Evolutionary conservation across 2,113 vertebrate genomes (phyloP).

Genomic region (Casuarius casuarius): DNA sequence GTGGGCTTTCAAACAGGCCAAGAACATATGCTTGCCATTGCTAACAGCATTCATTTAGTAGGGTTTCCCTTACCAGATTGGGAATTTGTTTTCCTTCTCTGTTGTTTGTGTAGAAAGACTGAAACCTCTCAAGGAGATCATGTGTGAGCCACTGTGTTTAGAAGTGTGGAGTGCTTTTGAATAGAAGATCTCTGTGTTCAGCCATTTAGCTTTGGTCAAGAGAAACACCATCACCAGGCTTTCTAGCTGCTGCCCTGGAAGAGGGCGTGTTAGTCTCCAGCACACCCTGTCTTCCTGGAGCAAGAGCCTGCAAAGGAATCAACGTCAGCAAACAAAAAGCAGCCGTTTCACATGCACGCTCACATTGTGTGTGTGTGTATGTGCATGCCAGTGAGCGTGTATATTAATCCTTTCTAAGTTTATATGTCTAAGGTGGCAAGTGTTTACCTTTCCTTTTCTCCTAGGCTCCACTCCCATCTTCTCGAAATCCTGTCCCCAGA

Average conservation of each 20-base stretch:
- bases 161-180: neutral
- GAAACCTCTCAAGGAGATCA: neutral
- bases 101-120: neutral
- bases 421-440: neutral
- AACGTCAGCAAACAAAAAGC: neutral
- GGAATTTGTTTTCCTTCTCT: neutral
- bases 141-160: neutral
- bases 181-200: neutral
- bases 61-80: neutral
- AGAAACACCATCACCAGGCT: neutral
- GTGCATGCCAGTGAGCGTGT: neutral
- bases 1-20: neutral
- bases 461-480: neutral
- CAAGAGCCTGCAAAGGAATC: neutral
- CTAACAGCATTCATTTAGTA: neutral
- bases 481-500: neutral
- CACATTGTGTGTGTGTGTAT: neutral
- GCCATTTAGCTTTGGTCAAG: neutral
- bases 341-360: neutral
- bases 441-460: neutral
- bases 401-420: neutral
- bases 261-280: rapidly evolving
- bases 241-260: neutral
- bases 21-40: neutral
- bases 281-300: rapidly evolving